phyloP scores from a whole-genome alignment of 2,113 vertebrate genomes.

The Prunella fulvescens region DNA sequence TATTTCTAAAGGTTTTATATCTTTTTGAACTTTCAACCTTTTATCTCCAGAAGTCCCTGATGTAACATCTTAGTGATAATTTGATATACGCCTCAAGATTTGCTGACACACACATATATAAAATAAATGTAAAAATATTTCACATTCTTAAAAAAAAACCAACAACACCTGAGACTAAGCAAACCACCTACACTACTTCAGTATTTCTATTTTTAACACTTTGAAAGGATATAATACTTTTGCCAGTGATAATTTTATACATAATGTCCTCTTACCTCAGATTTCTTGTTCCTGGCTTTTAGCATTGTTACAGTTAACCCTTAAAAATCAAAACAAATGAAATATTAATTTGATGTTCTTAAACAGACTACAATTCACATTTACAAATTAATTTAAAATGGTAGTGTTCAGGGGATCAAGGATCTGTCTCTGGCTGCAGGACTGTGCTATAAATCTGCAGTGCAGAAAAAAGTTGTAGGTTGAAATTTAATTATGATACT shows the following conservation, averaged over 20 bases:
- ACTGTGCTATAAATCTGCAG: not conserved
- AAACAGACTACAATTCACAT: not conserved
- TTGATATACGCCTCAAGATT: not conserved
- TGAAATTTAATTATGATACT: not conserved
- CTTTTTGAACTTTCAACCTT: not conserved
- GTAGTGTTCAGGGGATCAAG: not conserved
- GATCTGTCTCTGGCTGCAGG: not conserved
- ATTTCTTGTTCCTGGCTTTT: not conserved
- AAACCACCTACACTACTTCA: not conserved
- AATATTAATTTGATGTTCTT: not conserved
- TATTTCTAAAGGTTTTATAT: not conserved
- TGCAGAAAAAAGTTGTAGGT: not conserved
- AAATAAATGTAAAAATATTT: not conserved
- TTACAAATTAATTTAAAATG: not conserved
- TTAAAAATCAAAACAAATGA: constrained; percentile 25
- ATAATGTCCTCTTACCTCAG: constrained; percentile 61
- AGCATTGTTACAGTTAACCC: not conserved
- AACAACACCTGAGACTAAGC: not conserved
- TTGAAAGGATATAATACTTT: not conserved
- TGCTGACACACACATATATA: not conserved
- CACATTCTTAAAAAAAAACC: not conserved
- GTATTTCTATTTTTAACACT: not conserved
- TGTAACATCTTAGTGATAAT: not conserved
- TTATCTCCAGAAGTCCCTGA: not conserved
- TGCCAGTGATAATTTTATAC: not conserved